Evolutionary conservation across 2,888 invertebrate genomes (phyloP).

Genomic region (Tipula vernalis): DNA sequence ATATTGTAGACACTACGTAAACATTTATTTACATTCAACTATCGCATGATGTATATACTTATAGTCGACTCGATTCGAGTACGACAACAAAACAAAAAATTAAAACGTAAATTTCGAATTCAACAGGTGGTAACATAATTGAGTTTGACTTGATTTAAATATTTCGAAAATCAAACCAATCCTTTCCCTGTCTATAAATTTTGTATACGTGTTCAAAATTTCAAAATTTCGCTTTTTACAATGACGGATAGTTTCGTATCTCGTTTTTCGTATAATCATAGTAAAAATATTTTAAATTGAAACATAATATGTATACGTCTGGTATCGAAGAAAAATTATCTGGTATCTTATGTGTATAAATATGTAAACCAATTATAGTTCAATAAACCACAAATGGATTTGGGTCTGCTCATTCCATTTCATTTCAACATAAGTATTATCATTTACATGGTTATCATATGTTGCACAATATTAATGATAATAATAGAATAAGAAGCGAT

Average conservation of each 20-base stretch:
- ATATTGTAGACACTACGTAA: not conserved
- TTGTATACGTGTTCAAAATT: not conserved
- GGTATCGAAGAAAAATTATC: not conserved
- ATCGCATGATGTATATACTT: not conserved
- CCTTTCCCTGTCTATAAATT: not conserved
- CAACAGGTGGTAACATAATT: not conserved
- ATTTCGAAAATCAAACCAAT: not conserved
- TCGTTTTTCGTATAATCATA: not conserved
- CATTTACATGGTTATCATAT: not conserved
- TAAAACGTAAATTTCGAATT: not conserved
- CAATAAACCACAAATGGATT: not conserved
- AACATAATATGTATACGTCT: not conserved
- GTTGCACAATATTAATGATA: not conserved
- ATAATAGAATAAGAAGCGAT: not conserved
- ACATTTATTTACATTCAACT: not conserved
- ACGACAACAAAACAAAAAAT: not conserved
- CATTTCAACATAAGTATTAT: not conserved
- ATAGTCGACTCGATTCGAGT: not conserved
- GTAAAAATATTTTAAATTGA: not conserved
- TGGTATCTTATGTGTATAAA: not conserved
- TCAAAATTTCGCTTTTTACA: not conserved
- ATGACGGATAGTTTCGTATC: not conserved
- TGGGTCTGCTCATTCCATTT: not conserved
- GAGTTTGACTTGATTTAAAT: not conserved
- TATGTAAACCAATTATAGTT: not conserved